Base-by-base conservation (phyloP, 2,113 vertebrate genomes). In the Apodemus speciosus region DNA sequence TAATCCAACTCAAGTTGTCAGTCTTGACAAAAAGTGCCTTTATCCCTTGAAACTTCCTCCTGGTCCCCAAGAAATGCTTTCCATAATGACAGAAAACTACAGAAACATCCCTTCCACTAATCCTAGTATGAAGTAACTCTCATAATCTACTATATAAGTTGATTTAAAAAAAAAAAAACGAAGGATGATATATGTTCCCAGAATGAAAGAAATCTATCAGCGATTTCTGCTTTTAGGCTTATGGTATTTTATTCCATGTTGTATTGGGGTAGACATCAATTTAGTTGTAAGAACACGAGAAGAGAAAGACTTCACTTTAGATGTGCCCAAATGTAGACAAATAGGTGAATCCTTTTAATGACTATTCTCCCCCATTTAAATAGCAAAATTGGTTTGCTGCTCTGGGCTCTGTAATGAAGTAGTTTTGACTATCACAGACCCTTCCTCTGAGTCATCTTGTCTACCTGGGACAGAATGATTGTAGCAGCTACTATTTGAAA, bases 251-350 rank as follows among this genome's bases (percentile, higher is more conserved):
- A 53, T 87, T 80, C 85, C 18, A 14, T 58, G 18, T 40, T 81
- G 2, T 71, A 9, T 64, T 71, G 25, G 23, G 85, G 49, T 71
- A 86, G 32, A 73, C 85, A 53, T 68, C 85, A 75, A 75, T 40
- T 92, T 95, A 75, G 56, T 94, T 77, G 68, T 2, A 86, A 80
- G 58, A 49, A 94, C 49, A 93, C 27, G 53, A 90, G 35, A 94
- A 88, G 10, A 93, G 9, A 94, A 90, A 77, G 62, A 27, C 4
- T 90, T 95, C 3, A 51, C 46, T 79, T 95, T 89, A 89, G 46
- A 76, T 7, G 66, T 86, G 15, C 83, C 72, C 27, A 85, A 62
- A 81, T 88, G 4, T 90, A 56, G 72, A 85, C 49, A 94, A 90
- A 38, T 20, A 93, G 46, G 9, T 91, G 92, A 73, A 64, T 86